phyloP scores from a whole-genome alignment of 2,113 vertebrate genomes.

The Taurulus bubalis region DNA sequence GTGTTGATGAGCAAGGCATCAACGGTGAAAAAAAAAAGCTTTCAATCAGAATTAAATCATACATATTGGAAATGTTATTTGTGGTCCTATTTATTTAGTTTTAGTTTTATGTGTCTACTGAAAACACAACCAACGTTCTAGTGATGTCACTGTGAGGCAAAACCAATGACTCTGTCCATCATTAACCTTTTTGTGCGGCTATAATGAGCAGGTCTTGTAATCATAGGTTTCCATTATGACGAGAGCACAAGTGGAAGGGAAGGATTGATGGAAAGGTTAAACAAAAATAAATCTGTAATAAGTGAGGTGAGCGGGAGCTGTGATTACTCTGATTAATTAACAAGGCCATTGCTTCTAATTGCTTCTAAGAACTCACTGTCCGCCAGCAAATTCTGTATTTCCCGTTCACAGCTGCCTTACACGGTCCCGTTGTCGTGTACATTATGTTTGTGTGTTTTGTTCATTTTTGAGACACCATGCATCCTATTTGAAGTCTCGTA shows the following conservation, averaged over 20 bases:
- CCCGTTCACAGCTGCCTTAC: constrained; percentile 21
- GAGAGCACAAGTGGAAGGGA: constrained; percentile 57
- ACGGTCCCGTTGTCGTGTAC: constrained; percentile 3
- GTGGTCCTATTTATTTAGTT: neutral
- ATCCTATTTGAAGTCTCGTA: neutral
- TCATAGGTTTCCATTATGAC: constrained; percentile 59
- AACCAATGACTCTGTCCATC: constrained; percentile 20
- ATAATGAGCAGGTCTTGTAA: constrained; percentile 65
- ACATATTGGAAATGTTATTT: constrained; percentile 1
- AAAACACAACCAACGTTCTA: neutral
- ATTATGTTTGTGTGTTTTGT: neutral
- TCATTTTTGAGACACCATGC: neutral
- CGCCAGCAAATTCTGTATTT: constrained; percentile 15
- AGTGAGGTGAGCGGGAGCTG: constrained; percentile 53
- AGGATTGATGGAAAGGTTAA: constrained; percentile 71
- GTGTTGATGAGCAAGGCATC: neutral
- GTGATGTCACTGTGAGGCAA: neutral
- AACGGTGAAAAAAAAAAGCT: neutral
- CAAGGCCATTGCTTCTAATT: constrained; percentile 75
- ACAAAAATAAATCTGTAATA: constrained; percentile 72
- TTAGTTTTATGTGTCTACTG: neutral
- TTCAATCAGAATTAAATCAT: neutral
- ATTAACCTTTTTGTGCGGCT: constrained; percentile 69
- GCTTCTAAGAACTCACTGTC: constrained; percentile 62
- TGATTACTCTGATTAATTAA: constrained; percentile 80